These are phyloP conservation scores for Tautogolabrus adspersus DNA, from an alignment of 2,113 vertebrate species.

Conservation along the genomic window DNA sequence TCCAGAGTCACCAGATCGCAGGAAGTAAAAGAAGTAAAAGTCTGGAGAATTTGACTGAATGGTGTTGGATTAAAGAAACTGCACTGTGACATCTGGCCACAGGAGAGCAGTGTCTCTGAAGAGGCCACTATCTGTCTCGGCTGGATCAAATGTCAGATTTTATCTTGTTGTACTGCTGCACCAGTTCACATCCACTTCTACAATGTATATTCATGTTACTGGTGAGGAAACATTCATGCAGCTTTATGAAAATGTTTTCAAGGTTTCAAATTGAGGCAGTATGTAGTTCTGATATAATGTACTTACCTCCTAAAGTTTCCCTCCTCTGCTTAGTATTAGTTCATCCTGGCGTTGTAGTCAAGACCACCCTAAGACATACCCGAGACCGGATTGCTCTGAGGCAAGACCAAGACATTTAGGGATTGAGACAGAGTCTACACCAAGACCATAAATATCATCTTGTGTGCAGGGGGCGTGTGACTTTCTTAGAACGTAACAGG, in stretches of 20 bases:
- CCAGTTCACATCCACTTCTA: not conserved
- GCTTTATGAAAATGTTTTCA: not conserved
- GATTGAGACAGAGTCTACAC: too few species aligned
- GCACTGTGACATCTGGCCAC: slow-evolving; percentile 53
- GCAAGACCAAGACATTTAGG: too few species aligned
- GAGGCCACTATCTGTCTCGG: not conserved
- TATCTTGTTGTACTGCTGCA: slow-evolving; percentile 2
- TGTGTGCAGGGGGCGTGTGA: too few species aligned
- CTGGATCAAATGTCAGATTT: slow-evolving; percentile 8
- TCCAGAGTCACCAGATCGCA: not conserved
- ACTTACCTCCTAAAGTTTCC: too few species aligned
- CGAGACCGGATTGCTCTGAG: too few species aligned
- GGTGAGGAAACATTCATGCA: not conserved
- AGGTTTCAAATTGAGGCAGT: not conserved
- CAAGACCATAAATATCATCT: too few species aligned
- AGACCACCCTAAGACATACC: too few species aligned
- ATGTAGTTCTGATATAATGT: not conserved
- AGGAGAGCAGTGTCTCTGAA: slow-evolving; percentile 66
- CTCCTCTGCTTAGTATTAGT: not conserved
- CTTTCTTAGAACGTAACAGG: too few species aligned
- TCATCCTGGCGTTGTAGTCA: not conserved
- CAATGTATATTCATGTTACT: not conserved
- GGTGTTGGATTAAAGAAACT: not conserved
- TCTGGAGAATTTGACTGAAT: not conserved
- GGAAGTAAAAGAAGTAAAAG: not conserved